These are phyloP conservation scores for Phyllopteryx taeniolatus DNA, from an alignment of 2,113 vertebrate species.

Conservation along the genomic window DNA sequence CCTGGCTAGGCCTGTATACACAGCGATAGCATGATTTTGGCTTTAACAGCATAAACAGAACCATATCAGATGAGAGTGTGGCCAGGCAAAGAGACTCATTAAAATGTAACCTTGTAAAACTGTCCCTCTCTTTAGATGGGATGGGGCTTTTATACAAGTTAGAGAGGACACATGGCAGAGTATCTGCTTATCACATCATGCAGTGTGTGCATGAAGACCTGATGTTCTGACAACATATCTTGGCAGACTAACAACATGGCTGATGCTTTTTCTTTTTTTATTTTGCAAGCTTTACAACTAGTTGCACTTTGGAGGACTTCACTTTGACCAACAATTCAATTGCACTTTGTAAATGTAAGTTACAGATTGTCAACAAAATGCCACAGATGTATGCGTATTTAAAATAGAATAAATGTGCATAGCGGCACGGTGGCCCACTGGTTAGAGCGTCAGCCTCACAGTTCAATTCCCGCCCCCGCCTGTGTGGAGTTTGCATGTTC, in stretches of 20 bases:
- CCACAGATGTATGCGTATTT: background rate
- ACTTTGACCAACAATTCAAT: background rate
- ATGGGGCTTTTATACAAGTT: constrained; percentile 51
- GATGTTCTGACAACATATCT: background rate
- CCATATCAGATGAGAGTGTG: constrained; percentile 59
- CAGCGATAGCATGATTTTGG: constrained; percentile 59
- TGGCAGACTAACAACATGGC: constrained; percentile 14
- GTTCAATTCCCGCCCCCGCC: too few relatives aligned
- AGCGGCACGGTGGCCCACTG: too few relatives aligned
- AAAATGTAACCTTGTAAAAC: constrained; percentile 66
- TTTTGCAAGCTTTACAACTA: background rate
- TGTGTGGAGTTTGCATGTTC: too few relatives aligned
- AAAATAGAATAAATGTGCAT: too few relatives aligned
- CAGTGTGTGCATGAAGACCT: constrained; percentile 7
- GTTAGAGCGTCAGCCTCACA: too few relatives aligned
- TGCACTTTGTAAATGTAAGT: background rate
- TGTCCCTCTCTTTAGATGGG: constrained; percentile 38
- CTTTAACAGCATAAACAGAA: constrained; percentile 49
- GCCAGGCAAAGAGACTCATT: constrained; percentile 51
- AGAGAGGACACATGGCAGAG: constrained; percentile 30
- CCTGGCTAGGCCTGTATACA: constrained; percentile 58
- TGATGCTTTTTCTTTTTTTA: background rate
- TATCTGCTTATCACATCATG: constrained; percentile 40
- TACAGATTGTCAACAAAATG: background rate
- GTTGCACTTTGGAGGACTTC: background rate